Evolutionary conservation across 2,888 invertebrate species (phyloP).

Genomic region (Chesias legatella): DNA sequence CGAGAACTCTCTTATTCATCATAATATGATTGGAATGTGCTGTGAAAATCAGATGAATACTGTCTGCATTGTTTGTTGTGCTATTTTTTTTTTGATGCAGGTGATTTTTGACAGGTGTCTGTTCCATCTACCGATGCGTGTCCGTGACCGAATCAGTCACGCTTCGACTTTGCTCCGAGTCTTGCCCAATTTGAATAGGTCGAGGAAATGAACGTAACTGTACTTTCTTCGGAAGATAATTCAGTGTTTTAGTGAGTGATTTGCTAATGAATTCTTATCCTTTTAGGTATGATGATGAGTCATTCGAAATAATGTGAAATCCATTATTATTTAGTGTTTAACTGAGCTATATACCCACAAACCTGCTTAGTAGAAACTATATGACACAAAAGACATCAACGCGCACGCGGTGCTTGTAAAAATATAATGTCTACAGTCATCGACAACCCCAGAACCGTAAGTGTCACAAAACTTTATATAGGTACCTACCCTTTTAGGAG

Average conservation of each 20-base stretch:
- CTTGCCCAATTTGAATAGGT: slow-evolving; percentile 27
- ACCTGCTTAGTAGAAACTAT: background rate
- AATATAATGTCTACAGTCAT: too few relatives aligned
- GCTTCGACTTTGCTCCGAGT: slow-evolving; percentile 34
- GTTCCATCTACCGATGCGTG: slow-evolving; percentile 36
- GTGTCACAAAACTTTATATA: too few relatives aligned
- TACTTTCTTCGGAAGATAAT: slow-evolving; percentile 2
- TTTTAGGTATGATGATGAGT: slow-evolving; percentile 1
- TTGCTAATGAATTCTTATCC: background rate
- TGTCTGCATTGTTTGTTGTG: slow-evolving; percentile 13
- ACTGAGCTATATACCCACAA: background rate
- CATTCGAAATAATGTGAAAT: background rate
- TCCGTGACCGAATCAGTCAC: slow-evolving; percentile 47
- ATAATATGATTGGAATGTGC: background rate
- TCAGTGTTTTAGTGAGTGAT: too few relatives aligned
- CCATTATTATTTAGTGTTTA: too few relatives aligned
- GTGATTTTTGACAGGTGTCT: slow-evolving; percentile 38
- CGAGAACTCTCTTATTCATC: too few relatives aligned
- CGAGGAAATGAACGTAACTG: slow-evolving; percentile 22
- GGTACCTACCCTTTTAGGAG: too few relatives aligned
- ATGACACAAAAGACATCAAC: slow-evolving; percentile 15
- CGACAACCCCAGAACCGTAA: too few relatives aligned
- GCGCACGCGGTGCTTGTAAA: slow-evolving; percentile 4
- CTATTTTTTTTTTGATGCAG: slow-evolving; percentile 27
- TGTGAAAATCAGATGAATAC: slow-evolving; percentile 6